These are phyloP conservation scores for Phoeniculus purpureus DNA, from an alignment of 2,797 vertebrate species.

Conservation along the genomic window DNA sequence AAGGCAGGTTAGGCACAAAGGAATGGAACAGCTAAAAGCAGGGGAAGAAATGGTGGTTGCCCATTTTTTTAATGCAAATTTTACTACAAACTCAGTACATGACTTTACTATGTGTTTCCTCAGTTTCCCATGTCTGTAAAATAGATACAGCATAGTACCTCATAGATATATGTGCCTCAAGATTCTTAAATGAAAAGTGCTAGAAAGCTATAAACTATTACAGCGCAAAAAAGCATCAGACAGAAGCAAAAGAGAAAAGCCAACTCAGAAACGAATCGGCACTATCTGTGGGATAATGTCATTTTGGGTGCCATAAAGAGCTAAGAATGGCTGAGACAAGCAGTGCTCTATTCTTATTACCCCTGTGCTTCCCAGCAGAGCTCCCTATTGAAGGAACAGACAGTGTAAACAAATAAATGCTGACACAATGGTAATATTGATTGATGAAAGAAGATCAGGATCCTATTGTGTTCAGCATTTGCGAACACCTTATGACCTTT, in stretches of 20 bases:
- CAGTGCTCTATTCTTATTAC: not conserved
- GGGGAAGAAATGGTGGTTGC: not conserved
- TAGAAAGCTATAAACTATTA: not conserved
- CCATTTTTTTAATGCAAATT: not conserved
- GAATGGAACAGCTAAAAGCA: not conserved
- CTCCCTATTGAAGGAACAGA: constrained; percentile 1
- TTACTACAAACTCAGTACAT: not conserved
- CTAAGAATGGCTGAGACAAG: not conserved
- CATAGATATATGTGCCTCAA: not conserved
- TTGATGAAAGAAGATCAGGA: not conserved
- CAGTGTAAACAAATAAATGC: not conserved
- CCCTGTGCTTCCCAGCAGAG: not conserved
- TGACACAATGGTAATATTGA: not conserved
- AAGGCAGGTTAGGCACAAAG: not conserved
- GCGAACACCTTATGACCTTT: not conserved
- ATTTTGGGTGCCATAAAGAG: not conserved
- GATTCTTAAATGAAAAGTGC: not conserved
- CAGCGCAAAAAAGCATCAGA: not conserved
- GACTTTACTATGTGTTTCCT: not conserved
- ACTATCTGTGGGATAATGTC: not conserved
- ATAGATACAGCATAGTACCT: not conserved
- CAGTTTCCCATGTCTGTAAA: not conserved
- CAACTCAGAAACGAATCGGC: not conserved
- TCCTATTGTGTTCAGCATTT: not conserved
- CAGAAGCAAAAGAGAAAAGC: not conserved